Base-by-base conservation (phyloP, 2,888 invertebrate genomes). In the Yponomeuta cagnagella region DNA sequence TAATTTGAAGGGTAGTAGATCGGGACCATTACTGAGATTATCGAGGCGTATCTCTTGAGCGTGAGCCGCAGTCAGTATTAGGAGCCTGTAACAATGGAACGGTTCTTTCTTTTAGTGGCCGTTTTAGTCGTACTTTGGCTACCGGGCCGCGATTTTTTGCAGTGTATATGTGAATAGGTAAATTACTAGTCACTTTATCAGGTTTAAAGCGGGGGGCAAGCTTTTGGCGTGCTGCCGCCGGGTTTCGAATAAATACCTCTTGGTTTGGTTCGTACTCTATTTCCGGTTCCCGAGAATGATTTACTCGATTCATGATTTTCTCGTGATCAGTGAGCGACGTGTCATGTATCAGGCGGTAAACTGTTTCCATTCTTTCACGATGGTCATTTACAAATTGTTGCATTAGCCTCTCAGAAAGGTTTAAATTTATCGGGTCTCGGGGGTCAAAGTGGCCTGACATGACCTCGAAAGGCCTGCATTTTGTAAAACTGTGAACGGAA, bases 151-250 rank as follows among this genome's bases (percentile, higher is more conserved):
- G 71, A 63, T 71, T 72, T 69, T 71, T 72, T 9, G 66, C 63
- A 5, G 72, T 71, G 30, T 66, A 63, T 2, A 65, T 65, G 66
- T 72, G 72, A 65, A 72, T 72, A 15, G 72, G 71, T n/a, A 70
- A 69, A 48, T 72, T 70, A 4, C 70, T 70, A 30, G 68, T 12
- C 2, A 72, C 70, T 30, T 43, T 52, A 33, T 71, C 71, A 9
- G 58, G 37, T 12, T 37, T 71, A 23, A 48, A 71, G 9, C 65
- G 70, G 12, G 68, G 68, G 5, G 68, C 68, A 30, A 43, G n/a
- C n/a, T 68, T 68, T 30, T 68, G 68, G 5, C 48, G 68, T 2
- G 68, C 43, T 9, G 69, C 69, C 1, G 48, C 12, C 12, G 52
- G 69, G n/a, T 69, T 69, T 31, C 30, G 12, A 10, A 69, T 37